phyloP scores from a whole-genome alignment of 2,113 vertebrate species.

The Mastomys coucha region DNA sequence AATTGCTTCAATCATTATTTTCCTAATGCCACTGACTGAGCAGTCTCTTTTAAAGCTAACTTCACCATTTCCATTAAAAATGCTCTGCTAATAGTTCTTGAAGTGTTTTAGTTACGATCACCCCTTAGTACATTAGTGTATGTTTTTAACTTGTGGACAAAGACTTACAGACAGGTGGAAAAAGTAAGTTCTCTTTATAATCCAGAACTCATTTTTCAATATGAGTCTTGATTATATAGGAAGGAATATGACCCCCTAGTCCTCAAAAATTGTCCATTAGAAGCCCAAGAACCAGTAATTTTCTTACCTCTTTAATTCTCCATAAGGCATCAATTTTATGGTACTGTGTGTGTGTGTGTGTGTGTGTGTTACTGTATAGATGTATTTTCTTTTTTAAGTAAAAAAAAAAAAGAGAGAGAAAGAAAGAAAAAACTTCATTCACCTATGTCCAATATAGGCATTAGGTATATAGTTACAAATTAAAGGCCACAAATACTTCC shows the following conservation, averaged over 20 bases:
- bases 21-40: slow-evolving; percentile 4
- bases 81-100: background rate
- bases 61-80: background rate
- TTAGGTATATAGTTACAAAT: slow-evolving; percentile 64
- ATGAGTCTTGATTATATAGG: slow-evolving; percentile 3
- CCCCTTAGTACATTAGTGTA: background rate
- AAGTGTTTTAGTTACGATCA: slow-evolving; percentile 35
- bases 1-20: background rate
- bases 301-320: slow-evolving; percentile 60
- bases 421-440: slow-evolving; percentile 32
- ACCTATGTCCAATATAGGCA: slow-evolving; percentile 71
- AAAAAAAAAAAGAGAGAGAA: background rate
- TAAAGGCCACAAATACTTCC: slow-evolving; percentile 76
- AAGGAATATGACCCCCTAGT: background rate
- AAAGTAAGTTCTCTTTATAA: background rate
- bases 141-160: background rate
- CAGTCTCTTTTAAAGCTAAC: slow-evolving; percentile 13
- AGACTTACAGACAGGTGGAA: background rate
- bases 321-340: slow-evolving; percentile 44
- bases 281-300: slow-evolving; percentile 55
- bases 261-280: background rate
- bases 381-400: slow-evolving; percentile 33
- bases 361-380: background rate
- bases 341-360: background rate
- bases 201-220: slow-evolving; percentile 4